Base-by-base conservation (phyloP, 2,888 invertebrate genomes). In the Aelia acuminata region DNA sequence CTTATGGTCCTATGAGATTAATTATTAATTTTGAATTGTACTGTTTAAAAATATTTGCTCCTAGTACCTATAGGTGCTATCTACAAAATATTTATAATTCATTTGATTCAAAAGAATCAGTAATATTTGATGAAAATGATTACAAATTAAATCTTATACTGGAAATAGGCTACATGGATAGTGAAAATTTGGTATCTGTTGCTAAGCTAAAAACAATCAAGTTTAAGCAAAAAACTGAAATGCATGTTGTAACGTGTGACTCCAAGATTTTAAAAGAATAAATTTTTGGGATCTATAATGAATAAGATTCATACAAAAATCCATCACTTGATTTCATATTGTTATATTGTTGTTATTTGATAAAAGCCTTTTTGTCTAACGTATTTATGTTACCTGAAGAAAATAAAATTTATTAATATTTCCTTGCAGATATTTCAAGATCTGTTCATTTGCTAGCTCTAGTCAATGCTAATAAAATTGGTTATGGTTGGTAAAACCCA, bases 21-120 rank as follows among this genome's bases (percentile, higher is more conserved):
- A 39, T 31, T 4, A 63, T 87, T 22, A 70, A 18, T 70, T 70
- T 87, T 39, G 75, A 87, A 13, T 47, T 87, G 47, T 47, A 70
- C 31, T 87, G 87, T 70, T 63, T 75, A 11, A 87, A 63, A 70
- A 43, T 26, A 57, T 63, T 87, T 31, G 87, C 75, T 48, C 87
- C 87, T 2, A 47, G 18, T 20, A 87, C 35, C 0, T 80, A 80
- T 47, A 22, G 80, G 15, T 31, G 75, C n/a, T 63, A 75, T 20
- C 49, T 53, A 10, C 50, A 53, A 35, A 39, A 53, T 50, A 57
- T 39, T 39, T 35, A n/a, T 20, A 22, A 39, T 20, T 53, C 49
- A n/a, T 85, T 85, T 39, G 50, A 85, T 35, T 85, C 85, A 22
- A 53, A 53, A 8, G 87, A 87, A 75, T 75, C 87, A 48, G 57